Base-by-base conservation (phyloP, 2,797 vertebrate genomes). In the Sorex maritimensis region DNA sequence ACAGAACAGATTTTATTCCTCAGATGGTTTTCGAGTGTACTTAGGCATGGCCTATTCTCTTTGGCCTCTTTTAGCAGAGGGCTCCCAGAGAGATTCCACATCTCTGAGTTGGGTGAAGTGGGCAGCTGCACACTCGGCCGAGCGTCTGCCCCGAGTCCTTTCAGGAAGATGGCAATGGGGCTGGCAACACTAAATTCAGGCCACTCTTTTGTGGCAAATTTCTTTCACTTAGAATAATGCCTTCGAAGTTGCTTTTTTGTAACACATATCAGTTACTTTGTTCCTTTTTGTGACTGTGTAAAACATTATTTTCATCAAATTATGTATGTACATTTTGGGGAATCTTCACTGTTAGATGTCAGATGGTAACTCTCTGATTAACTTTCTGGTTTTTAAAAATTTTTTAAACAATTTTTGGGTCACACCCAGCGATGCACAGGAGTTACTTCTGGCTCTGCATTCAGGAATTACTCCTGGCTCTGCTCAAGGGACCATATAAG, bases 131-230 rank as follows among this genome's bases (percentile, higher is more conserved):
- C 55, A 58, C 55, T 58, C 55, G 17, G 55, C 55, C 1, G 13
- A 1, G 17, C 5, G 55, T 5, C 55, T 58, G 55, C 58, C 21
- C 58, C 23, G 5, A 6, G 6, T 61, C 2, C 10, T 3, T 2
- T 41, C 21, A 0, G 0, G 0, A 4, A 26, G 12, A 34, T 5
- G 1, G 2, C 1, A 0, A 2, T 5, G 12, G 44, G 1, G 5
- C 30, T 6, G 2, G 21, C 49, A 4, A 4, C 8, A 1, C 14
- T 10, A 24, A 49, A 3, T 28, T 13, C 28, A 34, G 38, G 41
- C 26, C 11, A 1, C 2, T 73, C 4, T 68, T 88, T 46, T 38
- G 30, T 46, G 49, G 23, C 80, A 28, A 41, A 10, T 15, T 78
- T 30, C 41, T 74, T 46, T 49, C 12, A 14, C 28, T 65, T 72